A percentile compares a stretch with the other conserved stretches of the same genome.
phyloP scores from a whole-genome alignment of 2,797 vertebrate species.

The Falco biarmicus region DNA sequence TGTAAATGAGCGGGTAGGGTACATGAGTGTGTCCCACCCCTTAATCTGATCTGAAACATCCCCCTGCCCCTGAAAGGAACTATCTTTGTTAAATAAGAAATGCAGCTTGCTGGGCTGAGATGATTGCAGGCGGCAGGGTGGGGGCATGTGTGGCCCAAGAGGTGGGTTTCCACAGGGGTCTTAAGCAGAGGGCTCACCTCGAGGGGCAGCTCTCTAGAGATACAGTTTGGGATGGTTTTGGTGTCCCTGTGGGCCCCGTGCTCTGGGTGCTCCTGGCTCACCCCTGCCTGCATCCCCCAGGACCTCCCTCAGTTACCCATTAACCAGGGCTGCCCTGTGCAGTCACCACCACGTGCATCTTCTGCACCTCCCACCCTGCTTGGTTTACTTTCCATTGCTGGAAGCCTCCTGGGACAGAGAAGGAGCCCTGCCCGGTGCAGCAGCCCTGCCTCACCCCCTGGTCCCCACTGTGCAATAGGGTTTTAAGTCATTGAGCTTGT shows the following conservation, averaged over 20 bases:
- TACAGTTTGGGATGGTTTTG: neutral
- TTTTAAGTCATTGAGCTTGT: neutral
- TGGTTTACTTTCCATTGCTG: neutral
- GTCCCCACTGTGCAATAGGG: fast-evolving
- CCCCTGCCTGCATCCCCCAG: neutral
- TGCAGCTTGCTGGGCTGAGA: neutral
- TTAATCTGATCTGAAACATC: fast-evolving
- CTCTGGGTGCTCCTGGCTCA: neutral
- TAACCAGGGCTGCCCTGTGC: neutral
- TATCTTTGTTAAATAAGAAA: neutral
- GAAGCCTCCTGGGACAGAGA: neutral
- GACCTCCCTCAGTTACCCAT: fast-evolving
- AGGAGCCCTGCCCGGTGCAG: neutral
- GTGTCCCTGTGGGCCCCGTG: neutral
- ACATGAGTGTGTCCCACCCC: neutral
- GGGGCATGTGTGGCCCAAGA: fast-evolving
- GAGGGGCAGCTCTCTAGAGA: neutral
- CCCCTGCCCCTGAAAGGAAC: neutral
- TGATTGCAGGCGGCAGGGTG: fast-evolving
- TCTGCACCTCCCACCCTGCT: fast-evolving
- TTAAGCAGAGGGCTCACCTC: neutral
- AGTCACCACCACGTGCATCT: fast-evolving
- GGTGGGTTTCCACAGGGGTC: neutral
- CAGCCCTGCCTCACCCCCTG: neutral
- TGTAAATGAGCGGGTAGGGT: neutral